phyloP scores from a whole-genome alignment of 1,140 invertebrate species.

The Musca vetustissima region DNA sequence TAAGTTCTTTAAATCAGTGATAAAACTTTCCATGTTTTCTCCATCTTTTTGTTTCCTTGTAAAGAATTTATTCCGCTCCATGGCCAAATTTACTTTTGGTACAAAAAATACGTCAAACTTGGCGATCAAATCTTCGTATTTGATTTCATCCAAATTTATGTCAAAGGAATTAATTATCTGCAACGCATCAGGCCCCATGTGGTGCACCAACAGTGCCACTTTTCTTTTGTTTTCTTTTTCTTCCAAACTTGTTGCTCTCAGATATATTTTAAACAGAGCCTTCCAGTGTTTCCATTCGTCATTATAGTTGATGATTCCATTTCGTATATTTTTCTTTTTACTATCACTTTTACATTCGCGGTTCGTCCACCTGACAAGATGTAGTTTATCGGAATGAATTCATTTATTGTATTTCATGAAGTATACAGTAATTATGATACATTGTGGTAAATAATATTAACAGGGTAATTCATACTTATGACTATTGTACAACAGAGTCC shows the following conservation, averaged over 20 bases:
- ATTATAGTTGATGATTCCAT: too few species aligned
- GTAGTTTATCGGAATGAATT: too few species aligned
- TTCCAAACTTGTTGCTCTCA: conserved; percentile 10
- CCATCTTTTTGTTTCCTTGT: conserved; percentile 32
- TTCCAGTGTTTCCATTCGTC: conserved; percentile 13
- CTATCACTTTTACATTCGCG: too few species aligned
- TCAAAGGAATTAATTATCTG: conserved; percentile 21
- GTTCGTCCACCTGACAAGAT: too few species aligned
- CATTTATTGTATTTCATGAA: too few species aligned
- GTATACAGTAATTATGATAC: too few species aligned
- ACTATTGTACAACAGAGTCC: background rate
- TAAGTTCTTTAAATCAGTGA: conserved; percentile 33
- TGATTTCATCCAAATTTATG: conserved; percentile 5
- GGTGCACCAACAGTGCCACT: conserved; percentile 23
- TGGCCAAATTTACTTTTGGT: conserved; percentile 35
- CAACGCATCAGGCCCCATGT: conserved; percentile 12
- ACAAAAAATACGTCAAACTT: conserved; percentile 28
- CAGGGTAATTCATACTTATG: background rate
- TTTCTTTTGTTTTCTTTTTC: conserved; percentile 6
- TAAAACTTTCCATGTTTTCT: conserved; percentile 33
- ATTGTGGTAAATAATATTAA: too few species aligned
- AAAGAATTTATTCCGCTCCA: conserved; percentile 39
- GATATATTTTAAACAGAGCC: conserved; percentile 6
- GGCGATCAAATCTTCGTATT: background rate
- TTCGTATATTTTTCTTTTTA: too few species aligned